Conservation (phyloP, 2,888 invertebrate species). For the Laspeyria flexula region DNA sequence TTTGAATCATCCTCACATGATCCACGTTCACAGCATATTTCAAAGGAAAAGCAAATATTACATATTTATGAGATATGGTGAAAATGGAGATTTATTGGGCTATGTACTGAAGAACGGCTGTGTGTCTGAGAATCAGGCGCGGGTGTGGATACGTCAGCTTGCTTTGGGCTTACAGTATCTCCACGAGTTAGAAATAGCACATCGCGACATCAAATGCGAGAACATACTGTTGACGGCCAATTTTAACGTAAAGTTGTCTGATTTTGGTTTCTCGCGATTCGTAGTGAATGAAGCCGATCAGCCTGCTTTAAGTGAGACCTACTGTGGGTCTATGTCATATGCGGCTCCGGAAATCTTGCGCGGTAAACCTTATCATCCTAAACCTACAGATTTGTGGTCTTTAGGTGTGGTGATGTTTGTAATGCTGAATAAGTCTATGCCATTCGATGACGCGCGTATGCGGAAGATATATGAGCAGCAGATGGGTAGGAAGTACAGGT, state of each 20-base stretch:
- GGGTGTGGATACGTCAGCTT: conserved; percentile 91
- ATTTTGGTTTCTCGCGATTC: conserved; percentile 91
- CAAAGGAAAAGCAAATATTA: conserved; percentile 90
- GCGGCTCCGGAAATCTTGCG: conserved; percentile 94
- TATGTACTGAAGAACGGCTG: conserved; percentile 89
- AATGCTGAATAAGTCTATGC: conserved; percentile 93
- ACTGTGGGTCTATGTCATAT: conserved; percentile 95
- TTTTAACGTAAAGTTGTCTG: conserved; percentile 92
- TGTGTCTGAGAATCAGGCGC: conserved; percentile 88
- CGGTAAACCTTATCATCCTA: conserved; percentile 90
- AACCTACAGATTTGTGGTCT: conserved; percentile 93
- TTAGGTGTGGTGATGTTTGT: conserved; percentile 92
- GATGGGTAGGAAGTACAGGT: conserved; percentile 87
- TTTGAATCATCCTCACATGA: conserved; percentile 92
- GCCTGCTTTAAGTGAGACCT: conserved; percentile 89
- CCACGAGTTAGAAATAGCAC: conserved; percentile 90
- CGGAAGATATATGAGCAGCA: conserved; percentile 89
- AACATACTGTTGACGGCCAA: conserved; percentile 90
- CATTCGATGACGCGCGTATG: conserved; percentile 92
- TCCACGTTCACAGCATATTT: conserved; percentile 92
- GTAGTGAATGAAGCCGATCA: conserved; percentile 70
- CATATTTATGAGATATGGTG: conserved; percentile 92
- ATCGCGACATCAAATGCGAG: conserved; percentile 94
- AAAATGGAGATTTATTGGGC: conserved; percentile 92
- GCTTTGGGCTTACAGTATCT: conserved; percentile 89